These are phyloP conservation scores for Notothenia coriiceps DNA, from an alignment of 2,113 vertebrate species.

Conservation along the genomic window DNA sequence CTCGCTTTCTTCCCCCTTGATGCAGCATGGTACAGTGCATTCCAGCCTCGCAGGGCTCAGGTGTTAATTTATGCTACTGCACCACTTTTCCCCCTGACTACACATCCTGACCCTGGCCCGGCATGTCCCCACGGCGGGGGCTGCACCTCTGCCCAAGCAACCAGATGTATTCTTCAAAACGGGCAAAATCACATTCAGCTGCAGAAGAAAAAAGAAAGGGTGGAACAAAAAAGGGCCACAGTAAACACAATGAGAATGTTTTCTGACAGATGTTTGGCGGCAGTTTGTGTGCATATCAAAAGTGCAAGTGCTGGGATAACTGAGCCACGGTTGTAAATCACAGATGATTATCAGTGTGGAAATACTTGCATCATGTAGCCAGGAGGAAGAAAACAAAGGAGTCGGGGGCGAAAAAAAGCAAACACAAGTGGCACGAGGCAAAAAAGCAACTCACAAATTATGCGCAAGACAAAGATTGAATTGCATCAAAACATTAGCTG, in stretches of 20 bases:
- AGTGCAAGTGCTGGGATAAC: slow-evolving; percentile 24
- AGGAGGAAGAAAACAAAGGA: slow-evolving; percentile 23
- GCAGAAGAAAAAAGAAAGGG: neutral
- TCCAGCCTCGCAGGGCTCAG: slow-evolving; percentile 67
- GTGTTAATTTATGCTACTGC: slow-evolving; percentile 80
- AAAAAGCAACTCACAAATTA: neutral
- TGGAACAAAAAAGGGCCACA: neutral
- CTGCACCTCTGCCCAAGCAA: slow-evolving; percentile 24
- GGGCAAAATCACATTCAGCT: neutral
- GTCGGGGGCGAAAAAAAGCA: slow-evolving; percentile 11
- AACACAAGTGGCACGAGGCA: slow-evolving; percentile 7
- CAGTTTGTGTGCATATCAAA: neutral
- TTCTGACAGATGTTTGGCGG: slow-evolving; percentile 43
- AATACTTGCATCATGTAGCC: slow-evolving; percentile 55
- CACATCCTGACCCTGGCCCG: slow-evolving; percentile 61
- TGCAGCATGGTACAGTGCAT: slow-evolving; percentile 48
- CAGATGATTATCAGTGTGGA: slow-evolving; percentile 44
- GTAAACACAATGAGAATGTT: slow-evolving; percentile 1
- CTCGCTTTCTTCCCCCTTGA: slow-evolving; percentile 35
- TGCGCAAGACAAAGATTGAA: slow-evolving; percentile 20
- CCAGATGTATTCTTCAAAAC: slow-evolving; percentile 19
- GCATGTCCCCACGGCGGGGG: slow-evolving; percentile 40
- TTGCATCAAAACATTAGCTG: slow-evolving; percentile 32
- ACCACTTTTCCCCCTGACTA: slow-evolving; percentile 67
- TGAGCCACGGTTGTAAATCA: slow-evolving; percentile 8